Conservation (phyloP, 2,113 vertebrate genomes). For the Melanerpes aurifrons region DNA sequence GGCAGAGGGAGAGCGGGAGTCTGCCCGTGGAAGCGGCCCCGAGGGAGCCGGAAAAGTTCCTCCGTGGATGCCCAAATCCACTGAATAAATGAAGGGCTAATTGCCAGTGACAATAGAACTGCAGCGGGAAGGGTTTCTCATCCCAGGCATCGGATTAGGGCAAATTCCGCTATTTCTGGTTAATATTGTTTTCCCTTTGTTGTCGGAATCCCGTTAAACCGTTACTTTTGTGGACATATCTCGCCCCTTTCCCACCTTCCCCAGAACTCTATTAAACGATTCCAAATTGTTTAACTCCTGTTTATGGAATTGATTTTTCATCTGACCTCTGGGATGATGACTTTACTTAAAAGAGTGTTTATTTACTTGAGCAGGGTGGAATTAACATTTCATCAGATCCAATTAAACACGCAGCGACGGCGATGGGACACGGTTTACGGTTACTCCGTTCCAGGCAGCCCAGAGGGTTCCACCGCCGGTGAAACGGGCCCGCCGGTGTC, state of each 20-base stretch:
- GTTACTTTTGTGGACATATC: neutral
- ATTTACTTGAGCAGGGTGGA: neutral
- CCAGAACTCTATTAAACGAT: slow-evolving; percentile 47
- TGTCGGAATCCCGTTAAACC: neutral
- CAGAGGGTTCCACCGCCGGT: neutral
- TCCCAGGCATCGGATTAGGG: neutral
- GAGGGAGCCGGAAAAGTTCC: slow-evolving; percentile 23
- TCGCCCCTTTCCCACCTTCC: neutral
- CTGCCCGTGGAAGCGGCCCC: neutral
- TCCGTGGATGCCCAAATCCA: neutral
- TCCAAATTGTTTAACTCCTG: slow-evolving; percentile 48
- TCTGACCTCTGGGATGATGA: slow-evolving; percentile 3
- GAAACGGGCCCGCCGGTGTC: neutral
- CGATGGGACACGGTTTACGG: neutral
- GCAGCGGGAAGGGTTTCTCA: neutral
- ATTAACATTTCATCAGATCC: neutral
- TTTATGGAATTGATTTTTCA: slow-evolving; percentile 20
- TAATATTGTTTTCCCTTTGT: neutral
- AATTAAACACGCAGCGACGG: neutral
- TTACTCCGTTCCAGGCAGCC: neutral
- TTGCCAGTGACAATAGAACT: neutral
- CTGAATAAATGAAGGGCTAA: neutral
- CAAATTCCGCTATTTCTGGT: neutral
- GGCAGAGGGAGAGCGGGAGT: neutral
- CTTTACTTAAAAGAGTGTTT: neutral